Base-by-base conservation (phyloP, 2,797 vertebrate genomes). In the Synanceia verrucosa region DNA sequence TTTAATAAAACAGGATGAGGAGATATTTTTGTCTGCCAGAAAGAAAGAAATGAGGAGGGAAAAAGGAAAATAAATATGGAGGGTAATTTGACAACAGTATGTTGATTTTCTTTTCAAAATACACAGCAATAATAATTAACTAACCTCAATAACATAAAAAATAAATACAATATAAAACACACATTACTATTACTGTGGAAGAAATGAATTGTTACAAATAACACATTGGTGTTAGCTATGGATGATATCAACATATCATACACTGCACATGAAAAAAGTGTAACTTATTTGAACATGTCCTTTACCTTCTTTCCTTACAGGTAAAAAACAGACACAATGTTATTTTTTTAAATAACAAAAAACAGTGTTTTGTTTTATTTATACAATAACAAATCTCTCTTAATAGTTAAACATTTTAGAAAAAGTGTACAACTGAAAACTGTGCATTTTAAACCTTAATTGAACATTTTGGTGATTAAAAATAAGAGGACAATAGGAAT, bases 1-100 rank as follows among this genome's bases (percentile, higher is more conserved):
- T 76, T 77, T 62, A 70, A 80, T 79, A 78, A 82, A 83, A 76
- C 71, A 50, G 66, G 66, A 74, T 53, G 67, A 78, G 57, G 48
- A 81, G 70, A 85, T 83, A 81, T 83, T 82, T 88, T 70, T 86
- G 58, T 78, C 66, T 78, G 47, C 44, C 56, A 77, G 28, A 53
- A 50, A 56, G 9, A 53, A 65, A 74, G 3, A 81, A 9, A 66
- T 19, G 37, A 8, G n/a, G 13, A 65, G 46, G 13, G 11, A 28
- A 36, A 69, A 65, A 55, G 12, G 5, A 43, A 33, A 4, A 36
- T 39, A 31, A 48, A 3, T 28, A 39, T 9, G 16, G 11, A 44
- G 14, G 13, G 26, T 41, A 23, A 72, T 69, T 44, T 29, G 46
- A 66, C 37, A 61, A 46, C 10, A 16, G 9, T 9, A 51, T 55